phyloP scores from a whole-genome alignment of 1,140 invertebrate genomes.

The Homarus americanus region DNA sequence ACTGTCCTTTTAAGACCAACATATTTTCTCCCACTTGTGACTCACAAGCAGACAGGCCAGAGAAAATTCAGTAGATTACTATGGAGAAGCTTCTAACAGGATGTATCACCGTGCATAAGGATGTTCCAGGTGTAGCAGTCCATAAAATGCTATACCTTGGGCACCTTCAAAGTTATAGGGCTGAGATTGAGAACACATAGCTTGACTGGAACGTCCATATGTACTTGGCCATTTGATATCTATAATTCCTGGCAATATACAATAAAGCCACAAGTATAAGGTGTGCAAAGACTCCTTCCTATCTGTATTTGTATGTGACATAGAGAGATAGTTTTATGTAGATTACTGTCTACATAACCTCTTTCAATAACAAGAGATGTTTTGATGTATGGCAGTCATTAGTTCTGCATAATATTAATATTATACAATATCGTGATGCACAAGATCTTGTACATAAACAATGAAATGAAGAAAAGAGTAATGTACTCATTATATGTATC shows the following conservation, averaged over 20 bases:
- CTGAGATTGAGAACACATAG: neutral
- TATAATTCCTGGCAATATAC: slow-evolving; percentile 36
- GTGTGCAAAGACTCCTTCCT: slow-evolving; percentile 22
- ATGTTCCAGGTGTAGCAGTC: slow-evolving; percentile 28
- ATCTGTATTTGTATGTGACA: slow-evolving; percentile 13
- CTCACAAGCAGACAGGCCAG: slow-evolving; percentile 45
- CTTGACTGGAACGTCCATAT: slow-evolving; percentile 49
- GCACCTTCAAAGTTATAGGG: slow-evolving; percentile 8
- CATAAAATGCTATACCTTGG: neutral
- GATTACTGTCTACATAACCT: slow-evolving; percentile 25
- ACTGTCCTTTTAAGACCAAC: neutral
- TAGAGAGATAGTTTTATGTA: slow-evolving; percentile 20
- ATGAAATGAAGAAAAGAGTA: neutral
- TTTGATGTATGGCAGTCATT: slow-evolving; percentile 24
- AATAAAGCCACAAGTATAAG: slow-evolving; percentile 45
- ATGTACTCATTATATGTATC: neutral
- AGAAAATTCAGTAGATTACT: slow-evolving; percentile 14
- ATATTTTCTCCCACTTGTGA: neutral
- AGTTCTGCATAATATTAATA: slow-evolving; percentile 17
- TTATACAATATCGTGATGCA: slow-evolving; percentile 18
- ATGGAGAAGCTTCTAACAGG: slow-evolving; percentile 38
- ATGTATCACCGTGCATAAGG: slow-evolving; percentile 39
- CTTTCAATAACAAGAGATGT: slow-evolving; percentile 8
- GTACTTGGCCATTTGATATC: slow-evolving; percentile 24
- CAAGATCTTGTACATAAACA: neutral